Base-by-base conservation (phyloP, 2,797 vertebrate species). In the Pogoniulus pusillus region DNA sequence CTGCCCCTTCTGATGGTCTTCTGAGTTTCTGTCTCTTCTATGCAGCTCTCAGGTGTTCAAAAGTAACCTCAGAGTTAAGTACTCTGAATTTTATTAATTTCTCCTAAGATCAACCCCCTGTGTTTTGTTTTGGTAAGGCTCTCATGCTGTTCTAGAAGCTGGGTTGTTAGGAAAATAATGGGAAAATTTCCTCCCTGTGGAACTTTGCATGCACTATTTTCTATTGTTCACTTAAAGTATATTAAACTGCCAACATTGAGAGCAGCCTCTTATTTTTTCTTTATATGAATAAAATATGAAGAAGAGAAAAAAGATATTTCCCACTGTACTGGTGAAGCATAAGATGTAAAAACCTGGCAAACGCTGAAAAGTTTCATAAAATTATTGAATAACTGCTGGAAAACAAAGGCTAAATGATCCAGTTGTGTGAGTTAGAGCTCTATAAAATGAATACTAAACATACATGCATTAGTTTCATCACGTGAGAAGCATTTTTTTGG, bases 401-500 rank as follows among this genome's bases (percentile, higher is more conserved):
- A 94, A 94, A 69, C 34, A 84, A 80, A 77, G 30, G 54, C 85
- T 92, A 87, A 59, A 82, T 34, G 30, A 19, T 45, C 16, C 29
- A 89, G 65, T 82, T 29, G 49, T 64, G 47, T 57, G 47, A 84
- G 30, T 70, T 47, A 89, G 84, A 90, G 27, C 34, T 77, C 32
- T 39, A 62, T 55, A 85, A 89, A 93, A 87, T 71, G 34, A 70
- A 93, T 90, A 71, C 22, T 73, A 90, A 58, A 66, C 90, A 90
- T 81, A 53, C 81, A 53, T 81, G 29, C 58, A 58, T 78, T 91
- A 64, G 55, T 55, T 90, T 34, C 34, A 62, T 58, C 51, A 71
- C 3, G 14, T 64, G 29, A 85, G 77, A 89, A 72, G 24, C 24
- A 80, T 32, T 94, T 93, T 93, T 93, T 81, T 80, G 71, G 39